Conservation (phyloP, 2,113 vertebrate species). For the Tetrax tetrax region DNA sequence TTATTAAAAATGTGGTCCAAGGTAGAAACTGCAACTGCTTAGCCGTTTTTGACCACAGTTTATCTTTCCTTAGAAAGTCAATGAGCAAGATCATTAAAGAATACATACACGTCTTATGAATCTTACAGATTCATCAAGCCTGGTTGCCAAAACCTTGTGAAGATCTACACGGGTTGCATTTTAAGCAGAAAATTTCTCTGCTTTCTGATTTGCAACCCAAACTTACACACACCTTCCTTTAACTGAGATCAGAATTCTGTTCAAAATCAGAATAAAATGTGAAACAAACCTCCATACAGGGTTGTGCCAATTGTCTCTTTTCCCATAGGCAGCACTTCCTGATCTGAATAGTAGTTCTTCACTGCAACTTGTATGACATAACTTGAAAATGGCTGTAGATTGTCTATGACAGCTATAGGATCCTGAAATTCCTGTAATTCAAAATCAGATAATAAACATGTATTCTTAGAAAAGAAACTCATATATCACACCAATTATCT, state of each 20-base stretch:
- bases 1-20: not conserved
- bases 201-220: not conserved
- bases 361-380: conserved; percentile 65
- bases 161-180: not conserved
- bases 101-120: not conserved
- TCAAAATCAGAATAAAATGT: not conserved
- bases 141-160: not conserved
- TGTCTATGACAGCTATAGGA: conserved; percentile 32
- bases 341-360: conserved; percentile 75
- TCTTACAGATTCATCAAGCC: not conserved
- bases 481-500: not conserved
- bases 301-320: conserved; percentile 57
- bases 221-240: not conserved
- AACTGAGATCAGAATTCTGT: not conserved
- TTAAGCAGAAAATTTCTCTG: not conserved
- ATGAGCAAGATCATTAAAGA: not conserved
- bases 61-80: not conserved
- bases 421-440: conserved; percentile 73
- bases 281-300: conserved; percentile 70
- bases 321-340: not conserved
- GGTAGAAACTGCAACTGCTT: not conserved
- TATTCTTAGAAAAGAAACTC: not conserved
- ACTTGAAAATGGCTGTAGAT: conserved; percentile 72
- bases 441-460: not conserved
- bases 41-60: not conserved